Base-by-base conservation (phyloP, 2,888 invertebrate species). In the Aricia artaxerxes region DNA sequence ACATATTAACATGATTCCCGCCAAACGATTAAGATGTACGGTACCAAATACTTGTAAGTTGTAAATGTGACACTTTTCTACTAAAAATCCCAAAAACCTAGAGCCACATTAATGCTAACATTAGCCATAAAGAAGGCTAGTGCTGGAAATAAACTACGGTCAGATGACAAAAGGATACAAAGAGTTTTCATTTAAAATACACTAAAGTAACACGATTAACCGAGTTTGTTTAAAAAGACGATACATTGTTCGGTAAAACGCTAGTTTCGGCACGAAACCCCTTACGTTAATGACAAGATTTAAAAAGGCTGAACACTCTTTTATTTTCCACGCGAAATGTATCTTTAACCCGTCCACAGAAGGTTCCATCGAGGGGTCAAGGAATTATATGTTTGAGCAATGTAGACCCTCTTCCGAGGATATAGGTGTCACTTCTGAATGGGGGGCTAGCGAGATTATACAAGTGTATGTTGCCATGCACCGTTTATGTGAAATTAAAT, bases 211-310 rank as follows among this genome's bases (percentile, higher is more conserved):
- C 87, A 86, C 88, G 86, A 88, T 90, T 89, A 91, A 87, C 87
- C 84, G 85, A 87, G 88, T 89, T 87, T 87, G 87, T 90, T 89
- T 87, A 87, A 91, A 92, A 92, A 91, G 86, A 89, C 91, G 92
- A 93, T 86, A 87, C 90, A 91, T 91, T 89, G 89, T 90, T 87
- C 87, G 87, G 88, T 88, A 88, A 90, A 93, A 93, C 88, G 93
- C 87, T 93, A 91, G 90, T 92, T 93, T 93, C 90, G 91, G 92
- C 94, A 93, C 93, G 93, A 91, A 92, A 87, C 87, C 87, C 88
- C 88, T 85, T 92, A 89, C 85, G 89, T 93, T 90, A 92, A 83
- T 83, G 83, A 85, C 85, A 87, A 86, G 88, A 88, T 84, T 88
- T 86, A 84, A 85, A 88, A 91, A 88, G 85, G 88, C 86, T 86